phyloP scores from a whole-genome alignment of 2,797 vertebrate genomes.

The Nannoperca obscura region DNA sequence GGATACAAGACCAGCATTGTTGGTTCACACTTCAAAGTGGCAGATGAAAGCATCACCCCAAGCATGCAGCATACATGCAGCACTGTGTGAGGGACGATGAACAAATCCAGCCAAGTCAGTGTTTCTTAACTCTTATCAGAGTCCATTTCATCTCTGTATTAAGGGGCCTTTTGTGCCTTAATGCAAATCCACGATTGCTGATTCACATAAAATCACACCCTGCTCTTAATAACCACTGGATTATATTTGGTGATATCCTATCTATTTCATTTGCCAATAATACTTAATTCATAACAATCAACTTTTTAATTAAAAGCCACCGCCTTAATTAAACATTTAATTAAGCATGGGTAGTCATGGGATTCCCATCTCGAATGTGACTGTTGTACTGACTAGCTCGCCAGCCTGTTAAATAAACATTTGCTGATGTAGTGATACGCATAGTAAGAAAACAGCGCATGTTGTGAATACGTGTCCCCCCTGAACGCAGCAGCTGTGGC shows the following conservation, averaged over 20 bases:
- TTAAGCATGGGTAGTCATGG: conserved; percentile 62
- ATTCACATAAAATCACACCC: conserved; percentile 52
- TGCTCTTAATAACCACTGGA: conserved; percentile 35
- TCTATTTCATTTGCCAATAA: conserved; percentile 62
- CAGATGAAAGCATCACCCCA: conserved; percentile 3
- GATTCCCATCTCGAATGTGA: conserved; percentile 52
- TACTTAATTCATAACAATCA: conserved; percentile 64
- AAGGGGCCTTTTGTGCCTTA: conserved; percentile 10
- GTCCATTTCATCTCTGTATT: conserved; percentile 12
- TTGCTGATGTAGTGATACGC: conserved; percentile 52
- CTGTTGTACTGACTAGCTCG: conserved; percentile 48
- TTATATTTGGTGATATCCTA: conserved; percentile 42
- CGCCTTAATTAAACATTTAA: conserved; percentile 77
- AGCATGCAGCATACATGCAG: neutral
- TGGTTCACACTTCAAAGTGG: conserved; percentile 49
- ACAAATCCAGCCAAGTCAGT: neutral
- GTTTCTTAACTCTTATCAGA: conserved; percentile 19
- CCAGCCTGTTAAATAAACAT: conserved; percentile 73
- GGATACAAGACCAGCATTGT: conserved; percentile 50
- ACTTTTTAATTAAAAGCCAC: conserved; percentile 73
- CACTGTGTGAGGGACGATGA: neutral
- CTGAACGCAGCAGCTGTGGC: conserved; percentile 50
- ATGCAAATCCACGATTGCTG: conserved; percentile 37
- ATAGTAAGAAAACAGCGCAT: conserved; percentile 2
- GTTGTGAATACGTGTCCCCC: neutral